Conservation (phyloP, 2,797 vertebrate species). For the Linurgus olivaceus region DNA sequence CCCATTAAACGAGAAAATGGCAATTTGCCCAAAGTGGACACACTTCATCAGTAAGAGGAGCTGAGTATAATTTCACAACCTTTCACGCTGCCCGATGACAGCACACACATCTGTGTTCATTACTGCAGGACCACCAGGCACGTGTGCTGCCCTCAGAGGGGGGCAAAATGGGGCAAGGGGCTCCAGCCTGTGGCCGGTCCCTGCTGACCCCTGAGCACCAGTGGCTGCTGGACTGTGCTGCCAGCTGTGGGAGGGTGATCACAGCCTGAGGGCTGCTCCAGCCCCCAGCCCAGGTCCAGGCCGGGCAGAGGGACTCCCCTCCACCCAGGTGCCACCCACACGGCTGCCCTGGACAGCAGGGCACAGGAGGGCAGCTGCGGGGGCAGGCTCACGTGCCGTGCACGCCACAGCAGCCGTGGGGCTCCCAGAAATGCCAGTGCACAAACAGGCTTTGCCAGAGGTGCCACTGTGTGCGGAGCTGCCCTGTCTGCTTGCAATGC, state of each 20-base stretch:
- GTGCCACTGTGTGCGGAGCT: background rate
- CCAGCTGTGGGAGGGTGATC: fast-evolving
- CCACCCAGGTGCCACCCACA: fast-evolving
- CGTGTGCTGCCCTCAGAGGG: background rate
- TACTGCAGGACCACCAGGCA: background rate
- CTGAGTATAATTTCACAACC: background rate
- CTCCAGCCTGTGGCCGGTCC: background rate
- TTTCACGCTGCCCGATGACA: background rate
- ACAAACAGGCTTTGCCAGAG: background rate
- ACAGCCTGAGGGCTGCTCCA: fast-evolving
- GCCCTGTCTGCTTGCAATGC: background rate
- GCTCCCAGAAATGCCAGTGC: background rate
- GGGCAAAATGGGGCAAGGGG: background rate
- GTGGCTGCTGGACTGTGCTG: background rate
- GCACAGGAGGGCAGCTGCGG: background rate
- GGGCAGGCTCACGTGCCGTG: fast-evolving
- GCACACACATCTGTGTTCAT: background rate
- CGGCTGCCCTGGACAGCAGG: background rate
- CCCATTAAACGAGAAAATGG: background rate
- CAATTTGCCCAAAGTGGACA: background rate
- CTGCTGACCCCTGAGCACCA: background rate
- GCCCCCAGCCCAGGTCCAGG: fast-evolving
- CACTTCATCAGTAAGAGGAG: background rate
- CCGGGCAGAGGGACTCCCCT: fast-evolving
- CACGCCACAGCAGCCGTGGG: fast-evolving